Base-by-base conservation (phyloP, 2,797 vertebrate species). In the Limosa lapponica region DNA sequence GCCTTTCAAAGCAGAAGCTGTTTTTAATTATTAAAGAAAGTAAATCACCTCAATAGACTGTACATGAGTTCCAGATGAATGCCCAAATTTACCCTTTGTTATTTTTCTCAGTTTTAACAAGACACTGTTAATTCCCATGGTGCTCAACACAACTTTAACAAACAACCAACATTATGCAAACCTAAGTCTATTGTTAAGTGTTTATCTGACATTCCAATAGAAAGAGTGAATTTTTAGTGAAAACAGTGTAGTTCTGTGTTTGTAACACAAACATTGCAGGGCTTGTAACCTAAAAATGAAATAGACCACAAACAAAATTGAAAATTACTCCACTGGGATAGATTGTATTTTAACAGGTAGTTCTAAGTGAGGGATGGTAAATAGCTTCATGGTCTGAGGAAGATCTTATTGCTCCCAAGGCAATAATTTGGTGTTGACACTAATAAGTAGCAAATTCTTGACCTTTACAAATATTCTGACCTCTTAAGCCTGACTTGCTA, bases 11-110 rank as follows among this genome's bases (percentile, higher is more conserved):
- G 43, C 36, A 79, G 62, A 82, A 62, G 17, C 23, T 59, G 19
- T 6, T 90, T 95, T 95, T 72, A 65, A 69, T 88, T 86, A 66
- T 83, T 75, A 52, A 91, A 83, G 52, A 39, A 78, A 57, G 27
- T 82, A 91, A 92, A 58, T 59, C 34, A 3, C 2, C 17, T 57
- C 32, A 66, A 12, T 8, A 73, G 61, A 69, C 23, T 7, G 14
- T 24, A 82, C 30, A 25, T 70, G 10, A 39, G 6, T 88, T 87
- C 46, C 62, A 83, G 14, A 65, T 94, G 46, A 78, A 88, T 82
- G 58, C 39, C 6, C 25, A 61, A n/a, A 65, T 65, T 78, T 86
- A 80, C 19, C 7, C 12, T 67, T 75, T 30, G 14, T 28, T 67
- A 15, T 67, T 88, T 93, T 95, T 73, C 27, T 90, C 34, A 24